Evolutionary conservation across 2,888 invertebrate genomes (phyloP).

Genomic region (Metellina segmentata): DNA sequence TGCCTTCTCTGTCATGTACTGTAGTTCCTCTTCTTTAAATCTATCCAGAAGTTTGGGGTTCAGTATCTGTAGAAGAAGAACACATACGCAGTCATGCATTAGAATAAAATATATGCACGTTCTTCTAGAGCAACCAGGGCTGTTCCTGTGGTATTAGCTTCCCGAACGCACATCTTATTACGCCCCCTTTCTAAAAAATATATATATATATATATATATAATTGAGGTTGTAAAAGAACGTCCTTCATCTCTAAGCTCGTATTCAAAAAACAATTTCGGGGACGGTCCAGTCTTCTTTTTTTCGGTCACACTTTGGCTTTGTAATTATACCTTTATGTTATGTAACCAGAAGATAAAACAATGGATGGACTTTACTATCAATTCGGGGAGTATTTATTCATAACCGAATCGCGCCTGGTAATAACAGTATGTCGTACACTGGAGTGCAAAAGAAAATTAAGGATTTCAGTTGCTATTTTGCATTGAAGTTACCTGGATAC

Average conservation of each 20-base stretch:
- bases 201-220: no score
- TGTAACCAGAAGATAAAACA: no score
- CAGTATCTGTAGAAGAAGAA: conserved; percentile 16
- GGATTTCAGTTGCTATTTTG: no score
- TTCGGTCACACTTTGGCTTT: neutral
- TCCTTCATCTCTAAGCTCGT: neutral
- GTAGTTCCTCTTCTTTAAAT: conserved; percentile 25
- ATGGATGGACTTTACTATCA: no score
- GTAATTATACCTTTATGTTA: no score
- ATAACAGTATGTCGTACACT: no score
- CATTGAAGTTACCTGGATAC: no score
- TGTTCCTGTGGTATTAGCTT: neutral
- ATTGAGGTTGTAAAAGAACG: neutral
- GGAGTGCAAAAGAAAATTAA: no score
- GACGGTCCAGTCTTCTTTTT: neutral
- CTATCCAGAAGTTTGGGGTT: conserved; percentile 1
- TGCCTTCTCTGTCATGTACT: neutral
- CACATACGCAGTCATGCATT: neutral
- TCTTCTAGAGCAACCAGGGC: neutral
- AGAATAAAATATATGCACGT: neutral
- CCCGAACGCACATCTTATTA: neutral
- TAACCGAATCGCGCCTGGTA: no score
- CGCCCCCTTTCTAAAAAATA: neutral
- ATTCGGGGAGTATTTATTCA: no score
- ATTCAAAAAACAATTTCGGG: no score